Base-by-base conservation (phyloP, 1,140 invertebrate genomes). In the Tachypleus tridentatus region DNA sequence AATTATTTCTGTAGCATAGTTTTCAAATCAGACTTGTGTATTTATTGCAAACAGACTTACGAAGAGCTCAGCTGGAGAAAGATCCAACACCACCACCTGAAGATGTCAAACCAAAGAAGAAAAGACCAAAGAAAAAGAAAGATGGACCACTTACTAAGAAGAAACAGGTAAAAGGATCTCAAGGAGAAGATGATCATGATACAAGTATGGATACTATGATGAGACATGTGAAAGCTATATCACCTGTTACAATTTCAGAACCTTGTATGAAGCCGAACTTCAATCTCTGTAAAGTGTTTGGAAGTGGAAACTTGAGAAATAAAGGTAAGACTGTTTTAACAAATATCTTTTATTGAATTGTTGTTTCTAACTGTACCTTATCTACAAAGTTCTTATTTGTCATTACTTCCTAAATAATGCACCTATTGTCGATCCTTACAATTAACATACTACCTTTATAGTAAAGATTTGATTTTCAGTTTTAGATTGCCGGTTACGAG, bases 151-250 rank as follows among this genome's bases (percentile, higher is more conserved):
- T 67, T 48, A 81, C 86, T 51, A 92, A 91, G 72, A 94, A 94
- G 75, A 80, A 89, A 49, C 81, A 86, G 8, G 80, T 89, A 50
- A 93, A 81, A 75, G 79, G 86, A 49, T 63, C 65, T 9, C 29
- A 29, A 29, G 79, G 88, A 10, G 88, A 93, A 71, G 92, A 95
- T 78, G 91, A 95, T 77, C 91, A 92, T 76, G 92, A 95, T 74
- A 85, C 85, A 6, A 93, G 87, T 73, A 87, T 93, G 69, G 93
- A 95, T 71, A 87, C 86, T 72, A 79, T 96, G 50, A 87, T 95
- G 83, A 80, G 80, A 48, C 91, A 96, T 74, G 76, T 97, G 53
- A 80, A 89, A 50, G 84, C 86, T 65, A 80, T 97, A 71, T 90
- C 89, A n/a, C 82, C 87, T 6, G 85, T 97, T 78, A 83, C 85